Evolutionary conservation across 2,888 invertebrate species (phyloP).

Genomic region (Sarcophaga rosellei): DNA sequence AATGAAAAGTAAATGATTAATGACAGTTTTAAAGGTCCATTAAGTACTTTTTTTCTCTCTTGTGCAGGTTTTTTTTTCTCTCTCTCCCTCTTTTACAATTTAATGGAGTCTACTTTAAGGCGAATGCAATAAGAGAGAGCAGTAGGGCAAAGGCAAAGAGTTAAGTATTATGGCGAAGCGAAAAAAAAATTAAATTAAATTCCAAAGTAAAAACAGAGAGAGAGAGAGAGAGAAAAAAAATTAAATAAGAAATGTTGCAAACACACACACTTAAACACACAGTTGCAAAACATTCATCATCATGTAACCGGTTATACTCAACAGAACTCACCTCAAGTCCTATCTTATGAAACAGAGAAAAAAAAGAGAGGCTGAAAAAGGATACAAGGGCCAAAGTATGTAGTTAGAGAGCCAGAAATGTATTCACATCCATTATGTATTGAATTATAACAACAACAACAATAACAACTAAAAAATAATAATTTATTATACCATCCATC

Average conservation of each 20-base stretch:
- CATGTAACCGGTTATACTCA: not conserved
- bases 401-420: not conserved
- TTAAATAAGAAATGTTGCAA: not conserved
- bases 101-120: not conserved
- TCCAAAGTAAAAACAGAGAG: not conserved
- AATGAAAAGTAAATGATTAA: constrained; percentile 65
- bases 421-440: not conserved
- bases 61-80: constrained; percentile 3
- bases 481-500: constrained; percentile 40
- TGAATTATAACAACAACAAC: not conserved
- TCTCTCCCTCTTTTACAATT: not conserved
- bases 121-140: not conserved
- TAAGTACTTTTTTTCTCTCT: constrained; percentile 43
- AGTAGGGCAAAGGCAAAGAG: not conserved
- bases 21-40: constrained; percentile 62
- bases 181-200: constrained; percentile 22
- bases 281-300: not conserved
- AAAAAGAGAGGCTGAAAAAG: not conserved
- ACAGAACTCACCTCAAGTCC: not conserved
- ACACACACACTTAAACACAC: not conserved
- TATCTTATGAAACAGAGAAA: not conserved
- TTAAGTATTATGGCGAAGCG: constrained; percentile 3
- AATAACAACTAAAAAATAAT: not conserved
- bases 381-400: not conserved
- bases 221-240: not conserved